Percentiles rank a stretch among this genome's conserved stretches.
phyloP scores from a whole-genome alignment of 2,113 vertebrate genomes.

The Zingel zingel region DNA sequence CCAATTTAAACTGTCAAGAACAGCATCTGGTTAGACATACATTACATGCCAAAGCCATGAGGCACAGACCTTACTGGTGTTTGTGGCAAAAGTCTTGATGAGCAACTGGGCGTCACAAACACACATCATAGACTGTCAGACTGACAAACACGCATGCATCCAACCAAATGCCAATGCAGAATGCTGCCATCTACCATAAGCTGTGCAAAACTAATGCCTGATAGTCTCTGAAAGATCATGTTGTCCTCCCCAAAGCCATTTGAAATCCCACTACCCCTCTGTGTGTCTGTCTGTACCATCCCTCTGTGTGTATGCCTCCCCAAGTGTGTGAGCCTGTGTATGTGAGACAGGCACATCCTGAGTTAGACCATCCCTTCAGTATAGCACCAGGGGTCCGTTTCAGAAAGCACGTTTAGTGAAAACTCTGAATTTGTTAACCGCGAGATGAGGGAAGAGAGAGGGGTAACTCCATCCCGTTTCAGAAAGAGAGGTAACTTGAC shows the following conservation, averaged over 20 bases:
- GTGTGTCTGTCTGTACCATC: neutral
- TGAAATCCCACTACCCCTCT: constrained; percentile 5
- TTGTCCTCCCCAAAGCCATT: neutral
- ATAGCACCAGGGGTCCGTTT: neutral
- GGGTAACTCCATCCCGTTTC: too few relatives aligned
- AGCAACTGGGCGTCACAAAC: neutral
- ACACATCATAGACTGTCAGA: constrained; percentile 20
- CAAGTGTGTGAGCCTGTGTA: neutral
- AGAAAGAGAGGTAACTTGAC: too few relatives aligned
- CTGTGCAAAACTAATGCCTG: neutral
- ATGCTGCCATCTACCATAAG: neutral
- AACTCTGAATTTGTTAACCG: too few relatives aligned
- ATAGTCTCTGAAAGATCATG: constrained; percentile 16
- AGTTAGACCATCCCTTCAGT: constrained; percentile 48
- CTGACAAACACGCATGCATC: constrained; percentile 14
- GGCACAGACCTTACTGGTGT: neutral
- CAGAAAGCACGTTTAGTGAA: too few relatives aligned
- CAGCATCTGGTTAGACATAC: neutral
- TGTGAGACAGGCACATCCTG: constrained; percentile 17
- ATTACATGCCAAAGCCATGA: neutral
- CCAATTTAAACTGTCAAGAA: constrained; percentile 1
- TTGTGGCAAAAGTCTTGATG: neutral
- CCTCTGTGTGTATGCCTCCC: too few relatives aligned
- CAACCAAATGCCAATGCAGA: constrained; percentile 6
- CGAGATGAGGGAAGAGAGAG: too few relatives aligned